A percentile compares a stretch with the other conserved stretches of the same genome.
phyloP scores from a whole-genome alignment of 2,797 vertebrate genomes.

The Prionace glauca region DNA sequence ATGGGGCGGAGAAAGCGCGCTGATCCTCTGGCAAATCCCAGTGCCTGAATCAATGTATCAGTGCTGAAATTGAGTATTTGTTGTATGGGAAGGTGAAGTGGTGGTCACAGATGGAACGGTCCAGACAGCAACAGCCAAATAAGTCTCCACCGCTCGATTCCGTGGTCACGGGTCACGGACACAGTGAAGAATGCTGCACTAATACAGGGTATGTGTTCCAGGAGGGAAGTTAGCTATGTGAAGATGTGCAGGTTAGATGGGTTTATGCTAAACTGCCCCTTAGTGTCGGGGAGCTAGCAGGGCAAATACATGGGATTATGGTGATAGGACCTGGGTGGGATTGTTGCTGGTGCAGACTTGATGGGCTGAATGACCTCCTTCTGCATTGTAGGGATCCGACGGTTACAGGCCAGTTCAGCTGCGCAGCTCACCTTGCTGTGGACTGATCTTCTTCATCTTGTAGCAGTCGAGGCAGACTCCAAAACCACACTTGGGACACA shows the following conservation, averaged over 20 bases:
- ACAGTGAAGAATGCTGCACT: background rate
- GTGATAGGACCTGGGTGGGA: no score
- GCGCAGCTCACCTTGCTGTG: constrained; percentile 48
- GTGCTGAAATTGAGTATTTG: background rate
- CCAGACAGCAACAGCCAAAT: background rate
- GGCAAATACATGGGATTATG: no score
- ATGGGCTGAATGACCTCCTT: no score
- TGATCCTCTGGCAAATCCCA: background rate
- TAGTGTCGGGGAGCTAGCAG: no score
- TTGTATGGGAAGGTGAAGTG: background rate
- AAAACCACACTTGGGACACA: constrained; percentile 67
- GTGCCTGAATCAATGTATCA: no score
- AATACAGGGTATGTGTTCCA: background rate
- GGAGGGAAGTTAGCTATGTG: no score
- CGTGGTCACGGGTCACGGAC: background rate
- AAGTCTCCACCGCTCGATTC: background rate
- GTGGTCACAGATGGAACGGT: background rate
- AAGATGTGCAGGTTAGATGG: background rate
- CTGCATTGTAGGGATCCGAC: no score
- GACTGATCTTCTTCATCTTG: constrained; percentile 59
- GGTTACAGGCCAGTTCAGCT: background rate
- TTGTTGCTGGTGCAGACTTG: no score
- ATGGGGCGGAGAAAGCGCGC: background rate
- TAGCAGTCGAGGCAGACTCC: constrained; percentile 67
- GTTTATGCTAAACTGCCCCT: no score